Evolutionary conservation across 2,797 vertebrate genomes (phyloP), one percentile per base, ranked within the genome.

Genomic region (Chiroxiphia lanceolata): DNA sequence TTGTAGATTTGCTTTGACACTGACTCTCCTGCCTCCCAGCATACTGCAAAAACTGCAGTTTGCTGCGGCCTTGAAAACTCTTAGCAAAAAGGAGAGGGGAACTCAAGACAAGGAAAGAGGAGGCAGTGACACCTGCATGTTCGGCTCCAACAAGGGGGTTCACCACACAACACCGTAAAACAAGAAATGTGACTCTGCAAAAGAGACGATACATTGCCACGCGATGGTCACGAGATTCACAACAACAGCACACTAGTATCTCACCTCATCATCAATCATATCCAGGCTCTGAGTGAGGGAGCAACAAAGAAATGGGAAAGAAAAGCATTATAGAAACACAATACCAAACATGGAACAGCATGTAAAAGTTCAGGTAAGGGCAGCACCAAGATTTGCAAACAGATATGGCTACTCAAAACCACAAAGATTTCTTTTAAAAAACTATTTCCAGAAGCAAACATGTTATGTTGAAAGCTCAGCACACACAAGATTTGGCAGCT

Each of bases 201-300:
- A 75, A 25, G 50, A 61, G 56, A 87, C 36, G 2, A 36, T 6
- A 61, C 7, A 3, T 36, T 53, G 83, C 42, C 83, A 94, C 48
- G 0, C 9, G 4, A 94, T 29, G 33, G 63, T 64, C 69, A 88
- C 53, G 15, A 26, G 2, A 50, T 77, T 95, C 92, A 90, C 77
- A 95, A 95, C 89, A 94, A 96, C 44, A 91, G 79, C 85, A 95
- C 94, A 31, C n/a, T 56, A 92, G 93, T 92, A 91, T 98, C 99
- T 99, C 98, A 99, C 99, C 99, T 99, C 99, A 88, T 99, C 99
- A 96, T 99, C 99, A 98, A 99, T 99, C 98, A 99, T 99, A 98
- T 99, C 99, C 99, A 99, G 98, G 98, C 99, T 99, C 99, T 99
- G 98, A 98, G 95, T 63, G 92, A 96, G 96, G 95, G 80, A 97